These are phyloP conservation scores for Edolisoma coerulescens DNA, from an alignment of 2,113 vertebrate genomes.

Conservation along the genomic window DNA sequence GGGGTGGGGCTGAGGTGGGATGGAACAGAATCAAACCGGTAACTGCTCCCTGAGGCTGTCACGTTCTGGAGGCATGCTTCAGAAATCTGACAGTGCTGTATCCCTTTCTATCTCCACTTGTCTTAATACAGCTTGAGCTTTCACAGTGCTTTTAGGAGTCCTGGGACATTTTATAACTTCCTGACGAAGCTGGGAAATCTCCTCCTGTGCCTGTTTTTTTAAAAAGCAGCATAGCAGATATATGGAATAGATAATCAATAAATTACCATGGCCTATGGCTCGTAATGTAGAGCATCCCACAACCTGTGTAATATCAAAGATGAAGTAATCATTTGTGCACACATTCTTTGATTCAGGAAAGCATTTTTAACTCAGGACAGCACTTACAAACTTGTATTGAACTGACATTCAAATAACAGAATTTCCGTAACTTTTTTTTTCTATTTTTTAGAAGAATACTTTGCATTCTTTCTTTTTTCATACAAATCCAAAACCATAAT, in stretches of 20 bases:
- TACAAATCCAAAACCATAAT: neutral
- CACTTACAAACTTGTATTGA: neutral
- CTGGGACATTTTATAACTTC: conserved; percentile 72
- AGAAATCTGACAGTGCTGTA: conserved; percentile 70
- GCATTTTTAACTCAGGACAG: neutral
- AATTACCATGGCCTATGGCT: neutral
- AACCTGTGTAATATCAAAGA: neutral
- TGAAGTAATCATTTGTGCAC: neutral
- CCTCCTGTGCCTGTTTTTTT: conserved; percentile 73
- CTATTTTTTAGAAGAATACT: neutral
- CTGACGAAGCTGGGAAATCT: conserved; percentile 71
- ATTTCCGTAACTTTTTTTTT: neutral
- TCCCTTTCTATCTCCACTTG: conserved; percentile 74
- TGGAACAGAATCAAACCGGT: conserved; percentile 57
- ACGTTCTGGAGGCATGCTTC: conserved; percentile 76
- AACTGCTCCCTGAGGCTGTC: conserved; percentile 77
- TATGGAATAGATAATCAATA: neutral
- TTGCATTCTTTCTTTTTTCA: neutral
- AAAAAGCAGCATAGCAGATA: neutral
- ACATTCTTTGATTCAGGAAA: neutral
- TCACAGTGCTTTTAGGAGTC: conserved; percentile 57
- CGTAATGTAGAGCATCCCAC: neutral
- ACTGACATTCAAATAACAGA: neutral
- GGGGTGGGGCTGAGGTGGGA: neutral
- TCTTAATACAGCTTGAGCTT: conserved; percentile 72